phyloP scores from a whole-genome alignment of 2,797 vertebrate species.

The Rhabdomys pumilio region DNA sequence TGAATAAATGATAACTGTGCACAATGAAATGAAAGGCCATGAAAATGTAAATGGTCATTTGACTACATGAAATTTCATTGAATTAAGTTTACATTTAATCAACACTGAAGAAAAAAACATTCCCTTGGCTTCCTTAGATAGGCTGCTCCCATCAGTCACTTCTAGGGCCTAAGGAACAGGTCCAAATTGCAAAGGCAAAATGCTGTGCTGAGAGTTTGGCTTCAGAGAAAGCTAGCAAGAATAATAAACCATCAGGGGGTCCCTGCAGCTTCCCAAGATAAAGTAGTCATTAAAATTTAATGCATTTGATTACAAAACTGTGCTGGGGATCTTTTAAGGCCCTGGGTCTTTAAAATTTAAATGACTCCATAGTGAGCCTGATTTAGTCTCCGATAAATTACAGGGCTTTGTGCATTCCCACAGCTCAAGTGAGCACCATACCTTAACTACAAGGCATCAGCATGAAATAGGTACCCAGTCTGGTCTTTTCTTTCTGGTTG shows the following conservation, averaged over 20 bases:
- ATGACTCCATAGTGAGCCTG: conserved; percentile 47
- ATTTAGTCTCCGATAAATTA: conserved; percentile 58
- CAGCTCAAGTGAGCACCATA: conserved; percentile 22
- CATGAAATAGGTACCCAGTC: background rate
- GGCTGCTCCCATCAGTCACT: background rate
- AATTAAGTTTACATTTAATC: conserved; percentile 50
- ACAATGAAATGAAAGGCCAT: conserved; percentile 58
- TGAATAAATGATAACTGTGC: background rate
- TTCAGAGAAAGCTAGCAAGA: conserved; percentile 64
- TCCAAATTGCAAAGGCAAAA: conserved; percentile 23
- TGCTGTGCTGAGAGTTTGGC: conserved; percentile 55
- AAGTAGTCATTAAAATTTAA: conserved; percentile 75
- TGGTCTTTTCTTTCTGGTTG: background rate
- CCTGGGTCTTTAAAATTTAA: conserved; percentile 74
- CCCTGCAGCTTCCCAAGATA: conserved; percentile 59
- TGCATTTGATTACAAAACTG: conserved; percentile 73
- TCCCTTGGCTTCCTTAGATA: conserved; percentile 18
- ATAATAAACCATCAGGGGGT: conserved; percentile 54
- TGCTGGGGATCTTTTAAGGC: conserved; percentile 54
- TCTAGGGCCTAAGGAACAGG: conserved; percentile 51
- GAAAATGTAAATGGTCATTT: conserved; percentile 21
- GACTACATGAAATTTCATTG: background rate
- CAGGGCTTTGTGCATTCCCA: conserved; percentile 50
- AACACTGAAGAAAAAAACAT: conserved; percentile 16
- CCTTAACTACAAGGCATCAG: conserved; percentile 11